These are phyloP conservation scores for Rhagoletis zephyria DNA, from an alignment of 1,140 invertebrate genomes.

Conservation along the genomic window DNA sequence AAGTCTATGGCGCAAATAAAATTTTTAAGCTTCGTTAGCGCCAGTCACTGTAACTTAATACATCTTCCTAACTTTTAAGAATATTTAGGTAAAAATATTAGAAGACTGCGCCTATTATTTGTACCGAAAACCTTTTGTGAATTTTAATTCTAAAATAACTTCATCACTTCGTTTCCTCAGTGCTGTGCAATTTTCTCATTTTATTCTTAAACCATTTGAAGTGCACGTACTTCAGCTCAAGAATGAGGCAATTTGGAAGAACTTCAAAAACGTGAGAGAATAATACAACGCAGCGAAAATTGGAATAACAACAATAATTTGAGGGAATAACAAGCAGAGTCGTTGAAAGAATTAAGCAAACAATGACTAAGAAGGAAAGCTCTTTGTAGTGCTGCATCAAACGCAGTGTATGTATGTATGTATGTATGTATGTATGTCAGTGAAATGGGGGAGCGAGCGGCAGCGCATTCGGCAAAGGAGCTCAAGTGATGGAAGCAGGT, in stretches of 20 bases:
- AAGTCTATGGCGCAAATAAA: no score
- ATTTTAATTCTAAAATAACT: neutral
- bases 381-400: neutral
- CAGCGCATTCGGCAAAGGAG: neutral
- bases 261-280: neutral
- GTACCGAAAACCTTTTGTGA: no score
- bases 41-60: no score
- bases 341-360: slow-evolving; percentile 14
- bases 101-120: no score
- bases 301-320: neutral
- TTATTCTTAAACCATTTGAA: neutral
- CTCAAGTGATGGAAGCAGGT: slow-evolving; percentile 33
- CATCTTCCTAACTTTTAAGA: no score
- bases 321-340: slow-evolving; percentile 9
- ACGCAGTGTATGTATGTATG: neutral
- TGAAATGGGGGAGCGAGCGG: neutral
- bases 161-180: neutral
- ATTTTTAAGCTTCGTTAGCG: no score
- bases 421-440: no score
- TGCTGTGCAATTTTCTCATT: neutral
- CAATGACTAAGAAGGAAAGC: neutral
- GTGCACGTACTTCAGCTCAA: slow-evolving; percentile 22
- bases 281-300: neutral
- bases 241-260: neutral
- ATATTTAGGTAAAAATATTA: no score